Base-by-base conservation (phyloP, 1,140 invertebrate genomes). In the Macrobrachium nipponense region DNA sequence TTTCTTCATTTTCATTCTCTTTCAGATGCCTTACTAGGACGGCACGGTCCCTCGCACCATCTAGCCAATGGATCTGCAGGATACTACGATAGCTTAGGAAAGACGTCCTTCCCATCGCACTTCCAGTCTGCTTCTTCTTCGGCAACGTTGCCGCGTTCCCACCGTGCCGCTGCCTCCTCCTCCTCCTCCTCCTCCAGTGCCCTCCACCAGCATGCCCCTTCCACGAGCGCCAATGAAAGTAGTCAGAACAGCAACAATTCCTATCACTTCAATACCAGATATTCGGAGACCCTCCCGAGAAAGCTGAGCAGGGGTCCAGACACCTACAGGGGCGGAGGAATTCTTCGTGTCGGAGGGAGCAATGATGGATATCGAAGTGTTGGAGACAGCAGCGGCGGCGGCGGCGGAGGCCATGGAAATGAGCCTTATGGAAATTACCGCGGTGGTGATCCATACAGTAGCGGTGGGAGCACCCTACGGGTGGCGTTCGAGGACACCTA, bases 21-120 rank as follows among this genome's bases (percentile, higher is more conserved):
- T 61, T n/a, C 44, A 76, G 73, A 76, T 76, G 73, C 73, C 12
- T 76, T 76, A 76, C 73, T 76, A 5, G 73, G 73, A 58, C 73
- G 73, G 2, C 44, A 51, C 5, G 59, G 44, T 18, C 20, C 20
- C 44, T 58, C 44, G 43, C 44, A 51, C 17, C 51, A 44, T 14
- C 73, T 76, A 20, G 73, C 73, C 73, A 76, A 76, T 58, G 73
- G 73, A 44, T 76, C 73, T 10, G 73, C 73, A 7, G 73, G 73
- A 20, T 76, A 76, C 73, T 76, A 76, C 44, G n/a, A 76, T 18
- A 76, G 73, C 18, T n/a, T 76, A 15, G 73, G 73, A 44, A 76
- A 76, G 73, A 76, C 73, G 18, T 18, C 43, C 20, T 76, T 76
- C 44, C 76, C 60, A 8, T 43, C 27, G 1, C 44, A 58, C 60